Evolutionary conservation across 2,797 vertebrate species (phyloP), one percentile per base, ranked within the genome.

Genomic region (Lepilemur ruficaudatus): DNA sequence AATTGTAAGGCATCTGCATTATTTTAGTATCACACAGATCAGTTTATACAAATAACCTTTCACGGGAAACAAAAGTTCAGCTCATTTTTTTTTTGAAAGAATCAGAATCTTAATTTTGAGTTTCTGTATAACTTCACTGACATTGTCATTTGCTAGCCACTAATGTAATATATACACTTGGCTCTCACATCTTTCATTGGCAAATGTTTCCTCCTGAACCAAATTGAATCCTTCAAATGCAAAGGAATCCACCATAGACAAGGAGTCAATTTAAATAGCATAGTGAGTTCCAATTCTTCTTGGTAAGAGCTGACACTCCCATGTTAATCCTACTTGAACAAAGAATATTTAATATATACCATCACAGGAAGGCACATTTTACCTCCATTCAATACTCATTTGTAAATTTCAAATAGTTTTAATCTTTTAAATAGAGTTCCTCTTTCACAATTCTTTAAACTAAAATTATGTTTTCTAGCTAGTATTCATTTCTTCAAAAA

Each of bases 131-230:
- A 84, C 35, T 52, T 38, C n/a, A 57, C 9, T 63, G 48, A 52
- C 22, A 6, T 7, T 48, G 32, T 35, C 69, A 70, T 72, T 25
- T 92, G 69, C 38, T 92, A 91, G 63, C 15, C 85, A 89, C 18
- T 87, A 78, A 87, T 20, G 76, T 22, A 86, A 78, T 32, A 2
- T 52, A 57, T 75, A 9, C 67, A 83, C 7, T 41, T 65, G 80
- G 30, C 22, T 72, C 73, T 50, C 70, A 94, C 69, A 48, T 28
- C 69, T 5, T 85, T 50, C 22, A 55, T 63, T 55, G 9, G n/a
- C 32, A 79, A 96, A 97, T n/a, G 14, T 3, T 90, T 97, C 7
- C 2, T 32, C 72, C 75, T 90, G 63, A 95, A 50, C 11, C 75
- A 38, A 80, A 93, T 2, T n/a, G 4, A 23, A 87, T 48, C 75